A percentile compares a stretch with the other conserved stretches of the same genome.
Evolutionary conservation across 1,140 invertebrate genomes (phyloP).

Genomic region (Acromyrmex charruanus): DNA sequence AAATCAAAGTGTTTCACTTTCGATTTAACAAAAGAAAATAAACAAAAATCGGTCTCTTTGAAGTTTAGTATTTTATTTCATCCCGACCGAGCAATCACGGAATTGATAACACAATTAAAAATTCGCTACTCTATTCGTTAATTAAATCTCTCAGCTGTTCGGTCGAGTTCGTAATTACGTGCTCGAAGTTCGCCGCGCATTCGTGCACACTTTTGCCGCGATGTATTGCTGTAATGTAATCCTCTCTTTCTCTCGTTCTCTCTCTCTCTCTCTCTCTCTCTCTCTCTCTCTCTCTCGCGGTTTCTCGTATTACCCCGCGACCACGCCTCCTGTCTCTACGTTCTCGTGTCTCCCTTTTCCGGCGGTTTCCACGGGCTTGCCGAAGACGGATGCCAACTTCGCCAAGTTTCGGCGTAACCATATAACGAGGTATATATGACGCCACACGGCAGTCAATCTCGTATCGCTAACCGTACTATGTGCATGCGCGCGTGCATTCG

Average conservation of each 20-base stretch:
- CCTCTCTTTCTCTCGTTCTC: slow-evolving; percentile 28
- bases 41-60: too few species aligned
- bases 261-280: slow-evolving; percentile 46
- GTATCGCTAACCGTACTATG: slow-evolving; percentile 35
- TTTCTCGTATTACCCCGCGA: slow-evolving; percentile 66
- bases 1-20: not conserved
- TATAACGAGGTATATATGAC: slow-evolving; percentile 57
- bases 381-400: slow-evolving; percentile 70
- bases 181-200: slow-evolving; percentile 66
- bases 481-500: slow-evolving; percentile 7
- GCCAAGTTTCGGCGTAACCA: slow-evolving; percentile 52
- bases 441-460: slow-evolving; percentile 42
- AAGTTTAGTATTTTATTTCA: not conserved
- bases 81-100: slow-evolving; percentile 17
- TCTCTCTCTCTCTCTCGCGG: slow-evolving; percentile 35
- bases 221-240: slow-evolving; percentile 28
- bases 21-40: not conserved
- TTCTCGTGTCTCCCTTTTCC: slow-evolving; percentile 53
- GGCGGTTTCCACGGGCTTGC: slow-evolving; percentile 58
- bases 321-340: slow-evolving; percentile 45
- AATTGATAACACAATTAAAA: slow-evolving; percentile 66
- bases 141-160: slow-evolving; percentile 70
- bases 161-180: slow-evolving; percentile 69
- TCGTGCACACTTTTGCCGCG: slow-evolving; percentile 63
- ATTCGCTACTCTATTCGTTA: slow-evolving; percentile 61